Percentiles rank a stretch among this genome's conserved stretches.
These are phyloP conservation scores for Sarcophaga variegata DNA, from an alignment of 2,888 invertebrate genomes.

Conservation along the genomic window DNA sequence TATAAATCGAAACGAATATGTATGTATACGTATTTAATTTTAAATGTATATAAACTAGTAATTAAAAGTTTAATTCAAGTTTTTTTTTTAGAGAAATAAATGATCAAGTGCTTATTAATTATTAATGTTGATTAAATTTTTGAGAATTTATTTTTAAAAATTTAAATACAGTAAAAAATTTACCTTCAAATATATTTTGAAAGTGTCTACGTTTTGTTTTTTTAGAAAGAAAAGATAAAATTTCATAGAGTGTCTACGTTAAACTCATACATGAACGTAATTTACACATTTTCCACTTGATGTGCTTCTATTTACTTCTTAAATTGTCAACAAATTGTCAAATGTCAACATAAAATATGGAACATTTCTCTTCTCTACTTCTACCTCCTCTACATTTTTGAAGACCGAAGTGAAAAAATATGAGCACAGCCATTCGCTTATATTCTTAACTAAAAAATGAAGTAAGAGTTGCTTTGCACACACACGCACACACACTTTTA, in stretches of 20 bases:
- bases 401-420: neutral
- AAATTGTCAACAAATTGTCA: conserved; percentile 53
- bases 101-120: no score
- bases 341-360: conserved; percentile 45
- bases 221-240: no score
- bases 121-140: no score
- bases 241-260: neutral
- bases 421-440: neutral
- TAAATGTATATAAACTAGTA: no score
- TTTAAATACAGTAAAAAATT: neutral
- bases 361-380: neutral
- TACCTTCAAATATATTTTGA: neutral
- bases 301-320: conserved; percentile 37
- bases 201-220: no score
- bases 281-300: conserved; percentile 44
- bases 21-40: no score
- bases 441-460: conserved; percentile 7
- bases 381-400: neutral
- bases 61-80: no score
- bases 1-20: no score
- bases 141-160: neutral
- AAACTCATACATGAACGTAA: conserved; percentile 7
- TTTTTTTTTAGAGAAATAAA: no score
- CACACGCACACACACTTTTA: neutral
- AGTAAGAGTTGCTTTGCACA: conserved; percentile 12